A percentile compares a stretch with the other conserved stretches of the same genome.
These are phyloP conservation scores for Magallana nippona DNA, from an alignment of 2,888 invertebrate species.

Conservation along the genomic window DNA sequence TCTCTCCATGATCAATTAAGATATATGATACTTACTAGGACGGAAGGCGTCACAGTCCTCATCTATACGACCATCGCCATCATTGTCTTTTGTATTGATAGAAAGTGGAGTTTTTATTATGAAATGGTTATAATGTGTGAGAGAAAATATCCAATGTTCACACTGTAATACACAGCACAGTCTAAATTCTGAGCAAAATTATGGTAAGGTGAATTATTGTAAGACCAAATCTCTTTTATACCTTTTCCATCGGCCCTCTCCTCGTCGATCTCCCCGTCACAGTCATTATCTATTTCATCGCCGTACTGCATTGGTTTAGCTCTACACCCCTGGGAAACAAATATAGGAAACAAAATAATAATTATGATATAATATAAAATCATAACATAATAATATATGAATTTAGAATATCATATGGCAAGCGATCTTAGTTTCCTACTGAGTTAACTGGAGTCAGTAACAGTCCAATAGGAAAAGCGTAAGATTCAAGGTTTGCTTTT, in stretches of 20 bases:
- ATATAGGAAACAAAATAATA: background rate
- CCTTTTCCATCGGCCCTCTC: slow-evolving; percentile 38
- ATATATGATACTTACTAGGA: background rate
- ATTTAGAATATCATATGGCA: background rate
- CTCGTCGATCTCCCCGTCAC: slow-evolving; percentile 40
- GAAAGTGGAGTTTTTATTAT: background rate
- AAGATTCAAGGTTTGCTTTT: slow-evolving; percentile 62
- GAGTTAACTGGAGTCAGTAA: slow-evolving; percentile 55
- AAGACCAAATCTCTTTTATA: background rate
- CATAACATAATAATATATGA: background rate
- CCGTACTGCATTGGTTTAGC: slow-evolving; percentile 38
- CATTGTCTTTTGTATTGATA: slow-evolving; percentile 19
- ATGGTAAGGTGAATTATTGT: no score
- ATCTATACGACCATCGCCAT: slow-evolving; percentile 39
- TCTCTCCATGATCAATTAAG: no score
- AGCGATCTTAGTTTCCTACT: slow-evolving; percentile 45
- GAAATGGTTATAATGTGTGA: background rate
- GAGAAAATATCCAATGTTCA: background rate
- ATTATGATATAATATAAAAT: background rate
- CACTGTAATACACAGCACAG: no score
- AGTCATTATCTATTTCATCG: slow-evolving; percentile 43
- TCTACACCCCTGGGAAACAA: slow-evolving; percentile 11
- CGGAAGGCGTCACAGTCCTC: slow-evolving; percentile 37
- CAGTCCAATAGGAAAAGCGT: slow-evolving; percentile 64
- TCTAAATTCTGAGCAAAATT: no score